Conservation (phyloP, 1,140 invertebrate species). For the Dryas iulia region DNA sequence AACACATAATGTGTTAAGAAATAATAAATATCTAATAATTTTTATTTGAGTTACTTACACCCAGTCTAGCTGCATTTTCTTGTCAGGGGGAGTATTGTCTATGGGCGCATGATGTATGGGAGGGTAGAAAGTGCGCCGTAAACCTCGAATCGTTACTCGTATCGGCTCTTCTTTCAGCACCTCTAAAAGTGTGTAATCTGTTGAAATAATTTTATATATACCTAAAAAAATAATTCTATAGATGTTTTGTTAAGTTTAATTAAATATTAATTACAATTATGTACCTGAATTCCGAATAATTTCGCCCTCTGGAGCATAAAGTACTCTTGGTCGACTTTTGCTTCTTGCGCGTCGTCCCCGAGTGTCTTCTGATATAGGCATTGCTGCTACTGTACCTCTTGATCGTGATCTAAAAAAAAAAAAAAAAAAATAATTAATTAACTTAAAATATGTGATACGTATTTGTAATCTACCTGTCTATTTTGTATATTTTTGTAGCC, state of each 20-base stretch:
- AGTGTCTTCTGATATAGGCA: conserved; percentile 60
- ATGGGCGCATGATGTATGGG: conserved; percentile 90
- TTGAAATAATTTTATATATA: conserved; percentile 11
- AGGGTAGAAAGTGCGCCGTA: conserved; percentile 92
- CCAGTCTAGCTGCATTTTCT: conserved; percentile 94
- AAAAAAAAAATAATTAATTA: too few relatives aligned
- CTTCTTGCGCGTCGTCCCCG: conserved; percentile 85
- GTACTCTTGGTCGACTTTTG: conserved; percentile 88
- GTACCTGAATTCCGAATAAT: conserved; percentile 87
- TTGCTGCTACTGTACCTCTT: conserved; percentile 76
- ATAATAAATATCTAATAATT: not conserved
- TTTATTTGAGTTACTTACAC: conserved; percentile 83
- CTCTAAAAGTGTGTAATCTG: conserved; percentile 91
- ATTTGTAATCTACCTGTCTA: too few relatives aligned
- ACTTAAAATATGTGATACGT: too few relatives aligned
- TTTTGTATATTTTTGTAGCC: too few relatives aligned
- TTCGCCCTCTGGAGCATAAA: conserved; percentile 90
- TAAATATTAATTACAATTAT: conserved; percentile 5
- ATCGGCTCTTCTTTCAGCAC: conserved; percentile 91
- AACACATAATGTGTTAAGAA: too few relatives aligned
- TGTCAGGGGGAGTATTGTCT: conserved; percentile 91
- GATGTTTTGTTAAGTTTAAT: not conserved
- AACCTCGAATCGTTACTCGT: conserved; percentile 90
- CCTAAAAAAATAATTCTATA: not conserved
- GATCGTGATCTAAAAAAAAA: conserved; percentile 82